Conservation (phyloP, 2,113 vertebrate genomes). For the Sinocyclocheilus anophthalmus region DNA sequence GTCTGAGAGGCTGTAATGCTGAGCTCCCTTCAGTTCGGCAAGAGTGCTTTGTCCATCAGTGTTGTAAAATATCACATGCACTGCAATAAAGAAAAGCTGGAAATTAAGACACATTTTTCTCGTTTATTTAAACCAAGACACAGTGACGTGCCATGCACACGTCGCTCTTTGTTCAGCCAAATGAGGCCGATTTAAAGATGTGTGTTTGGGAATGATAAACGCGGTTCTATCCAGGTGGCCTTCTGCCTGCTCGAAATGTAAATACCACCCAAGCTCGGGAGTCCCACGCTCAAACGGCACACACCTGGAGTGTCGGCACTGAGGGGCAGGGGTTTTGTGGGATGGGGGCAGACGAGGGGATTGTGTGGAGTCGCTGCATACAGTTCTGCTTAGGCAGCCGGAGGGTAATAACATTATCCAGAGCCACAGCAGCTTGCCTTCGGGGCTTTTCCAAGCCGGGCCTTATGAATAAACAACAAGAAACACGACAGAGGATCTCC, state of each 20-base stretch:
- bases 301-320: conserved; percentile 46
- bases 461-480: conserved; percentile 81
- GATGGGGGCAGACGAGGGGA: conserved; percentile 39
- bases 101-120: background rate
- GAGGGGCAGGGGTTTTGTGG: conserved; percentile 39
- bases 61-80: background rate
- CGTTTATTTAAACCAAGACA: background rate
- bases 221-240: background rate
- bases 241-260: conserved; percentile 32
- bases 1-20: conserved; percentile 15
- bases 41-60: conserved; percentile 26
- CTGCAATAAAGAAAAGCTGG: background rate
- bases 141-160: background rate
- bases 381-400: conserved; percentile 72
- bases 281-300: conserved; percentile 36
- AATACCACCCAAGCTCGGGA: conserved; percentile 27
- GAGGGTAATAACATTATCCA: conserved; percentile 78
- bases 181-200: conserved; percentile 14
- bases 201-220: conserved; percentile 6
- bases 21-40: conserved; percentile 19
- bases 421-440: conserved; percentile 76
- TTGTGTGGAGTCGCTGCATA: conserved; percentile 33
- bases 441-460: conserved; percentile 74
- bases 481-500: conserved; percentile 71
- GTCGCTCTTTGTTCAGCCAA: background rate